These are phyloP conservation scores for Leucoptera coffeella DNA, from an alignment of 2,888 invertebrate species.

Conservation along the genomic window DNA sequence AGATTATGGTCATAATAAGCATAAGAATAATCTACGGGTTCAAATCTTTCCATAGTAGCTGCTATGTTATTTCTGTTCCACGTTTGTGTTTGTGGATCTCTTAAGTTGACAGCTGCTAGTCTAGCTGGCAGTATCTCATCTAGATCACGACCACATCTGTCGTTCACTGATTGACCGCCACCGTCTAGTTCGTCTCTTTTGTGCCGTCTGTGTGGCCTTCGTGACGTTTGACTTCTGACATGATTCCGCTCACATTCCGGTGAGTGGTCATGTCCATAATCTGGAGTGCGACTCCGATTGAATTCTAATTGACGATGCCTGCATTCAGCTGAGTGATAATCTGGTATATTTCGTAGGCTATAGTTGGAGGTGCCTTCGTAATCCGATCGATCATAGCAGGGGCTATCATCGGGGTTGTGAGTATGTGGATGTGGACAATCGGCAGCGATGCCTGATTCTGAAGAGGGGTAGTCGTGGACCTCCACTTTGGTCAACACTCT, in stretches of 20 bases:
- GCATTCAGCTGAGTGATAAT: conserved; percentile 34
- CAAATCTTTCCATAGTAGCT: conserved; percentile 60
- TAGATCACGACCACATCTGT: conserved; percentile 39
- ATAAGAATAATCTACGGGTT: conserved; percentile 73
- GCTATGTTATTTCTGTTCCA: conserved; percentile 61
- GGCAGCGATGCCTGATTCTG: conserved; percentile 46
- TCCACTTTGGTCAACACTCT: conserved; percentile 40
- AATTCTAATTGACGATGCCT: conserved; percentile 32
- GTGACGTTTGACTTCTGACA: conserved; percentile 29
- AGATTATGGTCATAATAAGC: conserved; percentile 75
- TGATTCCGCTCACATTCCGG: conserved; percentile 32
- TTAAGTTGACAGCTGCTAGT: conserved; percentile 39
- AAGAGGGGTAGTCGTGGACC: conserved; percentile 49
- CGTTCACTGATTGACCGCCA: conserved; percentile 39
- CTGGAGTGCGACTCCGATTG: conserved; percentile 39
- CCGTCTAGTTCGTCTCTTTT: conserved; percentile 39
- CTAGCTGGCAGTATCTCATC: conserved; percentile 47
- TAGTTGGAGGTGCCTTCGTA: conserved; percentile 39
- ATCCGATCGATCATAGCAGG: conserved; percentile 40
- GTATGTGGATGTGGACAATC: conserved; percentile 43
- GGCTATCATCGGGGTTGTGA: conserved; percentile 40
- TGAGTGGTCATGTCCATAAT: conserved; percentile 29
- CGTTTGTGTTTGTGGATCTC: conserved; percentile 21
- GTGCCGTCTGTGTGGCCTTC: conserved; percentile 28
- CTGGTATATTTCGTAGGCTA: conserved; percentile 29